Evolutionary conservation across 2,888 invertebrate genomes (phyloP), one percentile per base, ranked within the genome.

Genomic region (Psococerastis gibbosa): DNA sequence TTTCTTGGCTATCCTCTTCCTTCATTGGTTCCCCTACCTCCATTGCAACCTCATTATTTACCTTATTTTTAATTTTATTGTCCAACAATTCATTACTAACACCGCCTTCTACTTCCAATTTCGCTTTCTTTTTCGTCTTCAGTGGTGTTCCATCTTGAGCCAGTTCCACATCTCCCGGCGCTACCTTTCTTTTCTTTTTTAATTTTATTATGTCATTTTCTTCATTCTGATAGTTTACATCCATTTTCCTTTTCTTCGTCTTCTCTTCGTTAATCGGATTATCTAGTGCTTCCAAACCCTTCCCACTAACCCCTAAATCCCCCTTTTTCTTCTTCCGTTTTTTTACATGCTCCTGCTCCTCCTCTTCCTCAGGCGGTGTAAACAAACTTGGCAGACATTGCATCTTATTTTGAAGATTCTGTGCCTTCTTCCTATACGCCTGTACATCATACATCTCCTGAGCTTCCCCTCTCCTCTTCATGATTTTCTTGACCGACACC

Each of bases 401-500:
- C 53, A 68, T 73, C 61, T 92, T 94, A 31, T 87, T 69, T 0
- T 64, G 62, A 13, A 70, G 60, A 59, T 91, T 83, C 22, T 68
- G 66, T 0, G 78, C 77, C 59, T 82, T 88, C 52, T 73, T 70
- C 49, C 69, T 61, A 62, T 78, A 97, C 0, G 75, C 71, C 47
- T 73, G 72, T 9, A 78, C 71, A 48, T 95, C 94, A 45, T 76
- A 75, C 48, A 69, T 68, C 63, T 97, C 95, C 11, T 78, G 74
- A 44, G 78, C 66, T 3, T 79, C 77, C 0, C 83, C 73, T 22
- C 81, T 69, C 53, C 78, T 73, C 55, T 79, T 78, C n/a, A 79
- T 70, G 1, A 87, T 70, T 63, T 80, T 88, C 62, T 88, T 92
- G 3, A 95, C 62, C 0, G 92, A 87, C 52, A 82, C 89, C 98